Percentiles rank a stretch among this genome's conserved stretches.
These are phyloP conservation scores for Ataeniobius toweri DNA, from an alignment of 2,797 vertebrate species.

Conservation along the genomic window DNA sequence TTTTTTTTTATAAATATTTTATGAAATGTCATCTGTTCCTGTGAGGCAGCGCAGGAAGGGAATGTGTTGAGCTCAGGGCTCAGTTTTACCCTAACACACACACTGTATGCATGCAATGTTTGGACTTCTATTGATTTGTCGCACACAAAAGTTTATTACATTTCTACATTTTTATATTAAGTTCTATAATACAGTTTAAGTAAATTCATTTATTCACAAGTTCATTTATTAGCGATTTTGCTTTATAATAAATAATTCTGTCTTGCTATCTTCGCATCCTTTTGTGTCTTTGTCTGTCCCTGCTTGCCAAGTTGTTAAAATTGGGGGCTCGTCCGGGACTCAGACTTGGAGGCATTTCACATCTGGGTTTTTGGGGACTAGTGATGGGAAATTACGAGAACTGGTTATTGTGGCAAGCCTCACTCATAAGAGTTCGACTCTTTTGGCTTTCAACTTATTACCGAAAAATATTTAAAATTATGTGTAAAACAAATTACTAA, in stretches of 20 bases:
- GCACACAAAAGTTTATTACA: not conserved
- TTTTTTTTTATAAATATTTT: conserved; percentile 89
- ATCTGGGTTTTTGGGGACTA: not conserved
- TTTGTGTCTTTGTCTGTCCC: not conserved
- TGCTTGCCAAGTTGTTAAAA: not conserved
- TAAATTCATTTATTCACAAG: not conserved
- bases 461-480: not conserved
- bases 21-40: conserved; percentile 82
- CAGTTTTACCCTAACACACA: conserved; percentile 24
- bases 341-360: not conserved
- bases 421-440: not conserved
- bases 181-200: not conserved
- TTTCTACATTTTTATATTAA: not conserved
- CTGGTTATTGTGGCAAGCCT: not conserved
- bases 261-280: not conserved
- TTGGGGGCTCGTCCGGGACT: not conserved
- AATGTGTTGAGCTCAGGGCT: conserved; percentile 8
- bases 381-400: not conserved
- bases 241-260: not conserved
- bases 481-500: not conserved
- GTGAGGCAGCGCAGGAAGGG: conserved; percentile 32
- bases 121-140: not conserved
- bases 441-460: not conserved
- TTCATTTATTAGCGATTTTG: not conserved
- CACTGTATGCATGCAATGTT: not conserved